phyloP scores from a whole-genome alignment of 2,797 vertebrate genomes.

The Pantherophis vulpinus region DNA sequence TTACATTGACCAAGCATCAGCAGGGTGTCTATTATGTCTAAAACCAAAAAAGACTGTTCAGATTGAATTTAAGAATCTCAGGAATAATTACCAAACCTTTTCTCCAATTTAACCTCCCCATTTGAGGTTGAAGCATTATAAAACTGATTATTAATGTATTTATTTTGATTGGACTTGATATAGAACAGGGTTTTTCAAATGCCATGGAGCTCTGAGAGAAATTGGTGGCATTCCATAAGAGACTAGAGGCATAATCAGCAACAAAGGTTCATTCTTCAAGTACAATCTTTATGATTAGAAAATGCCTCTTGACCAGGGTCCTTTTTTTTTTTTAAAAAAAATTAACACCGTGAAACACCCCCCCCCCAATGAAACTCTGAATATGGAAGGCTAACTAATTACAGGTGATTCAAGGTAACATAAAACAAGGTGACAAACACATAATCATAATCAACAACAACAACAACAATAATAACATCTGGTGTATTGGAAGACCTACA shows the following conservation, averaged over 20 bases:
- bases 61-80: neutral
- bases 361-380: neutral
- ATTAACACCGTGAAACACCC: neutral
- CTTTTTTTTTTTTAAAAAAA: neutral
- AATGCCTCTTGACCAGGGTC: neutral
- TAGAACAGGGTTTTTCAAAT: neutral
- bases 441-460: neutral
- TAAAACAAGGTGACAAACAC: neutral
- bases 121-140: neutral
- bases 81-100: neutral
- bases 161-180: neutral
- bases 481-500: neutral
- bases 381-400: neutral
- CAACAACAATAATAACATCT: neutral
- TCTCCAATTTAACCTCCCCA: neutral
- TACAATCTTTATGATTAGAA: neutral
- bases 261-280: neutral
- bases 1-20: neutral
- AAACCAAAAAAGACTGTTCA: neutral
- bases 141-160: neutral
- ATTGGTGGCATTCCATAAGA: neutral
- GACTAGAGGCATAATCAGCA: neutral
- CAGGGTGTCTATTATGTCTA: neutral
- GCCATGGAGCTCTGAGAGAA: neutral
- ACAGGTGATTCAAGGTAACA: neutral